phyloP scores from a whole-genome alignment of 2,797 vertebrate species.

The Pangasius sanitwongsei region DNA sequence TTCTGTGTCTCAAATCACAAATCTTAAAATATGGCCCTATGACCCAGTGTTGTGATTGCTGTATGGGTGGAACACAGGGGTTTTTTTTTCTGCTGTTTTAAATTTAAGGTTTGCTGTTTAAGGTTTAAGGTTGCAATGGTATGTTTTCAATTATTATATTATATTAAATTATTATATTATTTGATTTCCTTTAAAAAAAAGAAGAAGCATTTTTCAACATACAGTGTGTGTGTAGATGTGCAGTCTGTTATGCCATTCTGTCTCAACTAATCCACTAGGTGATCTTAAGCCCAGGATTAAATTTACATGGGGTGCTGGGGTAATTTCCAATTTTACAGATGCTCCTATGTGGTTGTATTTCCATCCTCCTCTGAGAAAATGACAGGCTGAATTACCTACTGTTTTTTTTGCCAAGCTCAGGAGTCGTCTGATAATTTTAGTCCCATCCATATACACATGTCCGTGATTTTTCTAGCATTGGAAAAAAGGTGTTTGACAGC shows the following conservation, averaged over 20 bases:
- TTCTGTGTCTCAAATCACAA: not conserved
- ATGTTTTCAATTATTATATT: not conserved
- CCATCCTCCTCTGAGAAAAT: not conserved
- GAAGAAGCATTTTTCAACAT: not conserved
- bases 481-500: too few relatives aligned
- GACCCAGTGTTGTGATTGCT: not conserved
- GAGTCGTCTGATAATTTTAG: not conserved
- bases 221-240: too few relatives aligned
- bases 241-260: not conserved
- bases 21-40: not conserved
- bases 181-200: not conserved
- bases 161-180: not conserved
- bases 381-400: not conserved
- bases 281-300: not conserved
- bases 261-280: not conserved
- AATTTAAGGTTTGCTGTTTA: not conserved
- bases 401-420: not conserved
- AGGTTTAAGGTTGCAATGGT: not conserved
- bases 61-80: not conserved
- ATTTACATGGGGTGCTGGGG: not conserved
- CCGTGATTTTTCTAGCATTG: not conserved
- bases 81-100: not conserved
- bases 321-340: not conserved
- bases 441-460: not conserved
- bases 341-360: not conserved